Base-by-base conservation (phyloP, 2,113 vertebrate genomes). In the Gymnobelideus leadbeateri region DNA sequence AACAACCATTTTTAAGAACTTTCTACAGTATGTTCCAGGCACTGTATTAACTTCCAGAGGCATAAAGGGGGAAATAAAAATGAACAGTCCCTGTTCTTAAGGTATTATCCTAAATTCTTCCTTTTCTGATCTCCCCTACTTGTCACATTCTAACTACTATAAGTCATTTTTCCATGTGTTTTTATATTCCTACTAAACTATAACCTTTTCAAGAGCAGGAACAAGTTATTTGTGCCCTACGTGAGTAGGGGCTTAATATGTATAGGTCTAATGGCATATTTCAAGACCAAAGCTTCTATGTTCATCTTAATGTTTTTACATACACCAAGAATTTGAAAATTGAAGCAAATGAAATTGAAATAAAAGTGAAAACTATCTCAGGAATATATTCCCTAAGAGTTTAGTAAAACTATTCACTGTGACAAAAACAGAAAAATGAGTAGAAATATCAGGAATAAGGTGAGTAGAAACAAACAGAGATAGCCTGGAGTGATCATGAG, bases 331-430 rank as follows among this genome's bases (percentile, higher is more conserved):
- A 3, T n/a, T 57, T 51, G 96, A 92, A 92, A 77, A 31, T 11
- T 19, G 31, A 23, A 53, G 25, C 46, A 95, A 93, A 96, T 47
- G 61, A 89, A 92, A n/a, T 53, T 24, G 68, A 10, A 91, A 95
- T 11, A 89, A 19, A 94, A 95, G 51, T 54, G n/a, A 91, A 96
- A 95, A 46, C 0, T 93, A 57, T 52, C 92, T 92, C n/a, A 91
- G 57, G 43, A 93, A 52, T 55, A 14, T 9, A 43, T 53, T 51
- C 51, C 91, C 31, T 95, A 92, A 43, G 50, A 91, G 54, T 94
- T 95, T 92, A 89, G 68, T 89, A 95, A 51, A 51, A 51, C 49
- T 1, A 94, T n/a, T 50, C 25, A 53, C 91, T 46, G 84, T 0
- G 47, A 24, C 12, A 5, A 50, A 89, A 89, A 93, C 11, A 68